These are phyloP conservation scores for Cherax quadricarinatus DNA, from an alignment of 1,140 invertebrate genomes.

Conservation along the genomic window DNA sequence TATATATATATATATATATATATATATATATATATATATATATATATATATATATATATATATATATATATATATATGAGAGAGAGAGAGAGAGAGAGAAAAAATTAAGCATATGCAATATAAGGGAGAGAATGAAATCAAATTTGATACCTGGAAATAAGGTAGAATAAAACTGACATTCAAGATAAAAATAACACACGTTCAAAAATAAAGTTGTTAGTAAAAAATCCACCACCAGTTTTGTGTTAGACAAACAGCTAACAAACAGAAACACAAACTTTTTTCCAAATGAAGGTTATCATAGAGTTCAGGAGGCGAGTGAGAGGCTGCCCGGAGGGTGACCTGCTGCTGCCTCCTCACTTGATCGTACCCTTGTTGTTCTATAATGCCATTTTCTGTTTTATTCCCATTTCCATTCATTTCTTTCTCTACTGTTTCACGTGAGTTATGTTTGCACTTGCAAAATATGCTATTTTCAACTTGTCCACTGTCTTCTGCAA, in stretches of 20 bases:
- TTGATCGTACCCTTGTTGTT: slow-evolving; percentile 18
- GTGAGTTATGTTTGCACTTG: slow-evolving; percentile 39
- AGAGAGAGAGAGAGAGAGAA: background rate
- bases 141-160: no score
- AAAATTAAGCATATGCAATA: background rate
- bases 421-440: slow-evolving; percentile 8
- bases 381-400: slow-evolving; percentile 7
- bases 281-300: slow-evolving; percentile 61
- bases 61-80: background rate
- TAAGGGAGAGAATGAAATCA: background rate
- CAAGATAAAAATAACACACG: background rate
- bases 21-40: no score
- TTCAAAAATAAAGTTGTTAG: slow-evolving; percentile 6
- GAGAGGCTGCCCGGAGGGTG: slow-evolving; percentile 15
- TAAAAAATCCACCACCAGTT: slow-evolving; percentile 39
- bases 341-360: background rate
- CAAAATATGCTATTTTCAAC: slow-evolving; percentile 39
- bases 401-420: slow-evolving; percentile 22
- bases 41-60: no score
- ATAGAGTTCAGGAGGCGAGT: slow-evolving; percentile 57
- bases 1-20: no score
- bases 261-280: slow-evolving; percentile 43
- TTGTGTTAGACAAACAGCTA: slow-evolving; percentile 24
- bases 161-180: background rate
- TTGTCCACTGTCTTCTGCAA: slow-evolving; percentile 52